A percentile compares a stretch with the other conserved stretches of the same genome.
Conservation (phyloP, 2,113 vertebrate species). For the Eulemur rufifrons region DNA sequence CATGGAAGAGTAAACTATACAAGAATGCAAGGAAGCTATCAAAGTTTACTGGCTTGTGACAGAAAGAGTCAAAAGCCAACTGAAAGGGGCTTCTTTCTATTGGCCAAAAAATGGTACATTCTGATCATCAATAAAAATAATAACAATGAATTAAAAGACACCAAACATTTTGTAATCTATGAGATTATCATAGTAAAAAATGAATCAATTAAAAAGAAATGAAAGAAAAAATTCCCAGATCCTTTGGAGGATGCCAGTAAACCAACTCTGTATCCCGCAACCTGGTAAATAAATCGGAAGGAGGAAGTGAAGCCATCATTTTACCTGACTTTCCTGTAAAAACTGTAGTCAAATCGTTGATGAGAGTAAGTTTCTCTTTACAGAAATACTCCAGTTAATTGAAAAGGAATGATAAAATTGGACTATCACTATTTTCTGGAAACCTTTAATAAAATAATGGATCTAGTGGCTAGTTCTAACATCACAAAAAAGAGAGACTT, state of each 20-base stretch:
- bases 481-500: not conserved
- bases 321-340: not conserved
- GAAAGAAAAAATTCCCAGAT: not conserved
- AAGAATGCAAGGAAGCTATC: not conserved
- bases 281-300: not conserved
- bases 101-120: not conserved
- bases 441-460: not conserved
- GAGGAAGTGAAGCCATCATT: not conserved
- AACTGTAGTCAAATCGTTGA: not conserved
- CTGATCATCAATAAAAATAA: not conserved
- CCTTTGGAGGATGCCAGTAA: not conserved
- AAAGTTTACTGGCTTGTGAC: not conserved
- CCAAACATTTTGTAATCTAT: not conserved
- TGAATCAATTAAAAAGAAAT: not conserved
- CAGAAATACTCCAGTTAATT: not conserved
- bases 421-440: not conserved
- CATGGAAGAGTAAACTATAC: not conserved
- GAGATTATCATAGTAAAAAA: not conserved
- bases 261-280: not conserved
- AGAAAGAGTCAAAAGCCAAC: not conserved
- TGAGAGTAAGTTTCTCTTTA: not conserved
- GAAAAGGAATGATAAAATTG: not conserved
- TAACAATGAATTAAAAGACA: not conserved
- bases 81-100: not conserved
- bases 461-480: not conserved